Conservation (phyloP, 2,888 invertebrate genomes). For the Pandemis corylana region DNA sequence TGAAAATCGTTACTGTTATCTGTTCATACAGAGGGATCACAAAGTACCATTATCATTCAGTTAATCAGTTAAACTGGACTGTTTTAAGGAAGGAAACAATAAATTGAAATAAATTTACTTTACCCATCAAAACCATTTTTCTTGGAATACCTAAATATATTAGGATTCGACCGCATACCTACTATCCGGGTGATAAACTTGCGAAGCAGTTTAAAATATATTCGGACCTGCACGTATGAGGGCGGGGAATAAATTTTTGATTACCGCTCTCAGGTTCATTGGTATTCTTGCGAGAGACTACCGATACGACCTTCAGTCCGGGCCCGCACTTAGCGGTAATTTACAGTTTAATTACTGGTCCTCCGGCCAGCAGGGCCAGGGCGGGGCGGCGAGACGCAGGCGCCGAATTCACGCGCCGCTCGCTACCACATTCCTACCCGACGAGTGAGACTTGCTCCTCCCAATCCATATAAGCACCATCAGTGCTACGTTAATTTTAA, state of each 20-base stretch:
- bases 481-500: constrained; percentile 32
- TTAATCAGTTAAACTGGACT: no score
- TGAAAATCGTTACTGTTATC: no score
- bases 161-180: neutral
- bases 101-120: neutral
- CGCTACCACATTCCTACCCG: constrained; percentile 3
- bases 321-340: constrained; percentile 78
- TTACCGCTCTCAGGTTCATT: constrained; percentile 70
- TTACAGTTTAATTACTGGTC: constrained; percentile 81
- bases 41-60: no score
- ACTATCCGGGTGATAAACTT: constrained; percentile 44
- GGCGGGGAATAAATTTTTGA: constrained; percentile 68
- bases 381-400: constrained; percentile 9
- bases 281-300: constrained; percentile 67
- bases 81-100: neutral
- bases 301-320: constrained; percentile 75
- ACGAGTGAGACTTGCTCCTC: neutral
- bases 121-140: neutral
- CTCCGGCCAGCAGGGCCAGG: constrained; percentile 39
- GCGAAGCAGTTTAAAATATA: constrained; percentile 50
- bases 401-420: constrained; percentile 31
- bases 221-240: constrained; percentile 48
- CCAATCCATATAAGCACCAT: neutral
- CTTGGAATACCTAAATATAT: neutral
- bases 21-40: no score